Evolutionary conservation across 2,113 vertebrate genomes (phyloP), one percentile per base, ranked within the genome.

Genomic region (Macquaria ambigua): DNA sequence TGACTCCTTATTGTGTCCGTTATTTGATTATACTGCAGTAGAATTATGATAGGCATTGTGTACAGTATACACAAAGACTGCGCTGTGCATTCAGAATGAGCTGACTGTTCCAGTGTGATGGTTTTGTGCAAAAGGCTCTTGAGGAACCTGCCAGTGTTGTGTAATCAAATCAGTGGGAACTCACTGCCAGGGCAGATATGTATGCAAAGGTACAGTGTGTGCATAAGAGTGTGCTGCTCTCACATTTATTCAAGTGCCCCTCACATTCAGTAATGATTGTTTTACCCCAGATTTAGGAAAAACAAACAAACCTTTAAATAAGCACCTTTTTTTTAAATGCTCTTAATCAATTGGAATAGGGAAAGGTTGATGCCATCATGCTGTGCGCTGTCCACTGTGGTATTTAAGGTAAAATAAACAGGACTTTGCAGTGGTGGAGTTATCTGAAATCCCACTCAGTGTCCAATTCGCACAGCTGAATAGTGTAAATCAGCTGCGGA

Each of bases 21-120:
- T 84, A 86, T 90, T 89, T 86, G 78, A 90, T 88, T 73, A 79
- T 83, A 70, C 79, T 85, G 88, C 80, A 68, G 78, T 18, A 75
- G 23, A 77, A 77, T 74, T 89, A 25, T 67, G 82, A 77, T 34
- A 50, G 61, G 53, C 41, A 83, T 16, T 79, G 15, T 86, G 80
- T 74, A 48, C 48, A 82, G 63, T 52, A 39, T 50, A 89, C 9
- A 83, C 41, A 86, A n/a, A 69, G 15, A 9, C 58, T 77, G 64
- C 61, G 14, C 31, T 75, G 59, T 71, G 61, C 37, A 66, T 90
- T 80, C 41, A 55, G 46, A 81, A 67, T 66, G 78, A 86, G 73
- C 71, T 69, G 18, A 9, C 59, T 69, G 68, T 64, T 74, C 28
- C 23, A 37, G 50, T 67, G 48, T 71, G 48, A 79, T 72, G 20